Conservation (phyloP, 1,140 invertebrate species). For the Aphis craccivora region DNA sequence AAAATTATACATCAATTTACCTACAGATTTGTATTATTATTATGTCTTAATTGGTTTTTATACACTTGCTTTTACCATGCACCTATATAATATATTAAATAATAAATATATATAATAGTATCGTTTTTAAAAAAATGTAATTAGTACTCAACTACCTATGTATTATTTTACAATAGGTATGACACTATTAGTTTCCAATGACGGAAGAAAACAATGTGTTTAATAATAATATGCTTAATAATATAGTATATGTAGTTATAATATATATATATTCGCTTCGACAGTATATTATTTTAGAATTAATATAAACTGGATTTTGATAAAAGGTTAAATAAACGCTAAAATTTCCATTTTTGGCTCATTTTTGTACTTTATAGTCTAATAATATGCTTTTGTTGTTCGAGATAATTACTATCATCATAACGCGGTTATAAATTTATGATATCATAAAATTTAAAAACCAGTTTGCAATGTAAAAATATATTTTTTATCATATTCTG, state of each 20-base stretch:
- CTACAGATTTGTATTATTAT: not conserved
- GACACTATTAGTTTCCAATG: not conserved
- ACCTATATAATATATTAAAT: not conserved
- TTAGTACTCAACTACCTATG: not conserved
- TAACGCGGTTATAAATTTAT: not conserved
- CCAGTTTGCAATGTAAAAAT: not conserved
- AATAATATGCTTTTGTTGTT: slow-evolving; percentile 18
- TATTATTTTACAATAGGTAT: not conserved
- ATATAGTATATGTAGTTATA: too few relatives aligned
- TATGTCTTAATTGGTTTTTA: not conserved
- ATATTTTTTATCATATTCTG: not conserved
- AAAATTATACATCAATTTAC: not conserved
- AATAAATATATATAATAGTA: not conserved
- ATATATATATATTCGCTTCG: not conserved
- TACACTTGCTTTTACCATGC: not conserved
- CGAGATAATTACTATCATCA: slow-evolving; percentile 42
- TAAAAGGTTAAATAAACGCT: slow-evolving; percentile 4
- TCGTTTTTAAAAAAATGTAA: not conserved
- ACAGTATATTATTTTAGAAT: not conserved
- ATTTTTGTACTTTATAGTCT: slow-evolving; percentile 6
- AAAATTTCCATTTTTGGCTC: not conserved
- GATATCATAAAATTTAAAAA: slow-evolving; percentile 43
- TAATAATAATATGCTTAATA: not conserved
- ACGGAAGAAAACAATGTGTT: not conserved
- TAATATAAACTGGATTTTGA: not conserved